A percentile compares a stretch with the other conserved stretches of the same genome.
These are phyloP conservation scores for Trachops cirrhosus DNA, from an alignment of 2,797 vertebrate genomes.

Conservation along the genomic window DNA sequence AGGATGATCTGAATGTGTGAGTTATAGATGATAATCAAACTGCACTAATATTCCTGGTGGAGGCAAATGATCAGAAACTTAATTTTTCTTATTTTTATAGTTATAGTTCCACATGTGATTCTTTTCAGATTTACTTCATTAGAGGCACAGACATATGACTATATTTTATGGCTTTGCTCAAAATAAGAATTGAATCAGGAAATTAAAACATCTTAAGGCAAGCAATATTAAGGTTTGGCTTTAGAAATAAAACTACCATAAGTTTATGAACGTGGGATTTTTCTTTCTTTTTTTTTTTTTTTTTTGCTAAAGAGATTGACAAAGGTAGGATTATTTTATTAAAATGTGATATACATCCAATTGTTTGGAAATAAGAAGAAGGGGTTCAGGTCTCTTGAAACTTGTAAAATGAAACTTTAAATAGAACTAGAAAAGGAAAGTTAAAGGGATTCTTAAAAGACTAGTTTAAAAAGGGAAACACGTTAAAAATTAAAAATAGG, in stretches of 20 bases:
- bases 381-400: neutral
- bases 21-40: neutral
- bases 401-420: neutral
- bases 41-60: neutral
- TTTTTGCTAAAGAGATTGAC: neutral
- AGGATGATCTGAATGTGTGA: neutral
- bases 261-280: neutral
- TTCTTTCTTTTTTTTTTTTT: too few species aligned
- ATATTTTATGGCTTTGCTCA: neutral
- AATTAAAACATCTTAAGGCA: neutral
- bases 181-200: neutral
- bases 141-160: neutral
- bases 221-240: neutral
- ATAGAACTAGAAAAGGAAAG: neutral
- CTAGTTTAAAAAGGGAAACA: neutral
- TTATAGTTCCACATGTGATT: neutral
- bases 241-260: neutral
- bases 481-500: neutral
- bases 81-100: neutral
- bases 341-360: neutral
- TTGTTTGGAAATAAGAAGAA: neutral
- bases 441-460: neutral
- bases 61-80: neutral
- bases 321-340: conserved; percentile 6
- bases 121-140: conserved; percentile 7